Conservation (phyloP, 1,140 invertebrate genomes). For the Coelopa frigida region DNA sequence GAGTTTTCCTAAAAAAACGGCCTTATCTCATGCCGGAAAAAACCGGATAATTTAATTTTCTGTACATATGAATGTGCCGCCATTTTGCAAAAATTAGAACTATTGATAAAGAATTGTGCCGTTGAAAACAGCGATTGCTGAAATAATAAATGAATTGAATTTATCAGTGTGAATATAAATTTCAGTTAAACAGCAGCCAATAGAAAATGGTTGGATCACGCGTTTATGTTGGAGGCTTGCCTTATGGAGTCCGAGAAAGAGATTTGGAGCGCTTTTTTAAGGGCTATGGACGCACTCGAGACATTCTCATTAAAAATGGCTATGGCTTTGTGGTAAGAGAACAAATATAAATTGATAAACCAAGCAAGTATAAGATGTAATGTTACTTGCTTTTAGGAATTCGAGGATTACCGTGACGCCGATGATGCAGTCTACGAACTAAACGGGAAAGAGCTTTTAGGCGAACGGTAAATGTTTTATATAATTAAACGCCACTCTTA, state of each 20-base stretch:
- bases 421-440: conserved; percentile 97
- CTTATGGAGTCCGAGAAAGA: conserved; percentile 87
- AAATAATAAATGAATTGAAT: no score
- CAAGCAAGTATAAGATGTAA: conserved; percentile 8
- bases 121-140: conserved; percentile 23
- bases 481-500: conserved; percentile 2
- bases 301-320: conserved; percentile 96
- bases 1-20: no score
- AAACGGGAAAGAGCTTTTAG: conserved; percentile 91
- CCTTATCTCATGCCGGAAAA: no score
- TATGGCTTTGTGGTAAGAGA: conserved; percentile 91
- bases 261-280: conserved; percentile 97
- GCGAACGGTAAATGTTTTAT: conserved; percentile 75
- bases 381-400: conserved; percentile 64
- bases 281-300: conserved; percentile 90
- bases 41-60: no score
- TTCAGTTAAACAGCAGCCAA: no score
- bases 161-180: no score
- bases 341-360: conserved; percentile 11
- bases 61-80: neutral
- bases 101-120: no score
- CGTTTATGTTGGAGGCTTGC: conserved; percentile 91
- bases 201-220: conserved; percentile 77
- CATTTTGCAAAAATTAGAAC: no score
- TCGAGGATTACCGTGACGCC: conserved; percentile 95